Base-by-base conservation (phyloP, 2,113 vertebrate species). In the Neofelis nebulosa region DNA sequence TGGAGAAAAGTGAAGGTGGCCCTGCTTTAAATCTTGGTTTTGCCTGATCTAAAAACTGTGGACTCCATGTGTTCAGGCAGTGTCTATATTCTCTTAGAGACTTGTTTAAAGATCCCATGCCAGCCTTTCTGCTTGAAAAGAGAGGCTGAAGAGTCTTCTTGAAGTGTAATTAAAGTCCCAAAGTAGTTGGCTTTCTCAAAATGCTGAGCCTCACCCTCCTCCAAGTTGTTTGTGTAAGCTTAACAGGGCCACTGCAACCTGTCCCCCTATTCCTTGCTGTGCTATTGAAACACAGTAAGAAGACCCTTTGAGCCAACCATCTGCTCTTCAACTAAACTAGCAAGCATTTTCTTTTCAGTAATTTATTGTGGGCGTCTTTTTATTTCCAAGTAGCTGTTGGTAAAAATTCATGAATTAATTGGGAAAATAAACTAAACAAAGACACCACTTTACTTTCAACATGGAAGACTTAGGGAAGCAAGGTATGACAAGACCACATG, bases 221-320 rank as follows among this genome's bases (percentile, higher is more conserved):
- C 93, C 96, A 96, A 78, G 16, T 94, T 97, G 97, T 97, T 96
- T 98, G 95, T 97, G 86, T 97, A 97, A 89, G 71, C 81, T 55
- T 93, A 85, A 79, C 78, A 71, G 96, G 94, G 96, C 97, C 97
- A 97, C 93, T 97, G 94, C 97, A 98, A 97, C 97, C 97, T 98
- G 97, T 96, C 93, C 94, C 96, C 94, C 76, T 96, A 86, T 98
- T 93, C 82, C 97, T 95, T 63, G 96, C 97, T 96, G 97, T 76
- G 94, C 94, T 98, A 97, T 97, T 97, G 98, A 98, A 98, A 98
- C 94, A 98, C 95, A 98, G 97, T 87, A 97, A 97, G 98, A 97
- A 96, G 98, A 98, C 97, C 98, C 98, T 98, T 98, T 87, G 97
- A 97, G 98, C 94, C 97, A 98, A 96, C 98, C 98, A 98, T 98